Conservation (phyloP, 2,888 invertebrate genomes). For the Drosophila neonasuta region DNA sequence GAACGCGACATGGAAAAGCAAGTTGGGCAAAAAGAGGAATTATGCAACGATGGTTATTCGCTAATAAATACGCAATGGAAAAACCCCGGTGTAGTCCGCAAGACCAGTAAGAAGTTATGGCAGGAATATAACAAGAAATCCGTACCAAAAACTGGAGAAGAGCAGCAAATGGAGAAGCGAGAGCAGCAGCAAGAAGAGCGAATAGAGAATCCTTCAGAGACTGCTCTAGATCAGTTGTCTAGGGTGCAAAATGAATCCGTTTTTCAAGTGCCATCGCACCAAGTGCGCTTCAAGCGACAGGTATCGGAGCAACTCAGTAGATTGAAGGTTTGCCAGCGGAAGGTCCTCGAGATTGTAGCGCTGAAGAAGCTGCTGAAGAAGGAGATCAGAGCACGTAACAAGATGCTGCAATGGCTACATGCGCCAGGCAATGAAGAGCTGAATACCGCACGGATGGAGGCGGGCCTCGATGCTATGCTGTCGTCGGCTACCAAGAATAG, state of each 20-base stretch:
- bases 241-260: not conserved
- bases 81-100: not conserved
- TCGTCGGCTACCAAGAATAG: not conserved
- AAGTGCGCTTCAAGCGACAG: not conserved
- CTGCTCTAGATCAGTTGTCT: not conserved
- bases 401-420: slow-evolving; percentile 1
- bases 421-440: not conserved
- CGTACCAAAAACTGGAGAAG: no score
- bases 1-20: no score
- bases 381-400: not conserved
- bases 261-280: no score
- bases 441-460: not conserved
- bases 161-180: not conserved
- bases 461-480: not conserved
- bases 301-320: not conserved
- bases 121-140: no score
- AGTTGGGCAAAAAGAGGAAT: no score
- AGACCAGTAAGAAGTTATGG: not conserved
- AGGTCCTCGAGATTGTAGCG: not conserved
- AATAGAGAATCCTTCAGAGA: not conserved
- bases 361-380: not conserved
- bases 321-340: not conserved
- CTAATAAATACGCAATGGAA: no score
- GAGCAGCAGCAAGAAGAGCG: not conserved
- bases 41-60: no score